Percentiles rank a stretch among this genome's conserved stretches.
phyloP scores from a whole-genome alignment of 92 coral and sea anemone genomes.

The Epizoanthus scotinus region DNA sequence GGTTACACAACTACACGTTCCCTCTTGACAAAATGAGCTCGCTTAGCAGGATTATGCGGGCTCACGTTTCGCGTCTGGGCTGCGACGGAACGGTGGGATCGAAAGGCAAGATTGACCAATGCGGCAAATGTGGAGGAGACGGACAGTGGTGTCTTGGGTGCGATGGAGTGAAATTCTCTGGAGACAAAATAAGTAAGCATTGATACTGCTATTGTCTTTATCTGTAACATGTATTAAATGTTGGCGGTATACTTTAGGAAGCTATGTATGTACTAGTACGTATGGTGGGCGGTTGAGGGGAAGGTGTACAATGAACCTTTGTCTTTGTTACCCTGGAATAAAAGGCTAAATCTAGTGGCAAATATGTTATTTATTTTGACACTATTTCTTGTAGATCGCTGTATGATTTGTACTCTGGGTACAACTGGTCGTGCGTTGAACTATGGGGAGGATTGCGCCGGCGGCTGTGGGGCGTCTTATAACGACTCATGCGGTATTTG shows the following conservation, averaged over 20 bases:
- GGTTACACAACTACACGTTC: constrained; percentile 48
- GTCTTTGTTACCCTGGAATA: too few species aligned
- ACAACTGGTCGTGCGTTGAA: constrained; percentile 50
- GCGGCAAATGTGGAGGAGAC: constrained; percentile 75
- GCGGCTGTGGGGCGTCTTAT: constrained; percentile 50
- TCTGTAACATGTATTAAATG: too few species aligned
- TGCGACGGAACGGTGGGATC: constrained; percentile 75
- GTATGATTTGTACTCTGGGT: constrained; percentile 79
- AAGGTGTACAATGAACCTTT: too few species aligned
- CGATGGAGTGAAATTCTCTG: constrained; percentile 57
- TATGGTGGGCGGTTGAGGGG: too few species aligned
- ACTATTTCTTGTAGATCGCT: constrained; percentile 54
- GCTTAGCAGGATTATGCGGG: constrained; percentile 51
- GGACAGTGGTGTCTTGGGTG: constrained; percentile 68
- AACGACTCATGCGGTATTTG: constrained; percentile 46
- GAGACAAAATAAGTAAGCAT: constrained; percentile 59
- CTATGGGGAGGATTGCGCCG: constrained; percentile 64
- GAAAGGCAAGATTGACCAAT: constrained; percentile 52
- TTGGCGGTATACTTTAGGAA: too few species aligned
- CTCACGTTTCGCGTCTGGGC: constrained; percentile 44
- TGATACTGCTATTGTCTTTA: not conserved
- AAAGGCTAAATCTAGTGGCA: too few species aligned
- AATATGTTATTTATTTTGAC: not conserved
- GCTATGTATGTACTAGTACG: too few species aligned
- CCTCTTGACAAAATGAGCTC: constrained; percentile 52